Conservation (phyloP, 2,113 vertebrate genomes). For the Ammodytes marinus region DNA sequence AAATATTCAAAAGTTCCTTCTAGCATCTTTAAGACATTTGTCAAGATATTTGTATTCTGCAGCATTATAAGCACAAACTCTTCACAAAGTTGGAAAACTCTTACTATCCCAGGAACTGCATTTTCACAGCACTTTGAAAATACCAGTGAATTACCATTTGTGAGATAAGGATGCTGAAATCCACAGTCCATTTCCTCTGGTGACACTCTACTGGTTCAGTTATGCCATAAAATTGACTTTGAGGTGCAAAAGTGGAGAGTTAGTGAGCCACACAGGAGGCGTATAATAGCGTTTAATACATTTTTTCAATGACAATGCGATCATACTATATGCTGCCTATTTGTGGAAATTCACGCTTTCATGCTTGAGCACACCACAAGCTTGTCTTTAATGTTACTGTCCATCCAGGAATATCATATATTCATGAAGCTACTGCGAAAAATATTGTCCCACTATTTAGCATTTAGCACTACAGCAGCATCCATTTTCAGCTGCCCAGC, state of each 20-base stretch:
- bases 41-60: background rate
- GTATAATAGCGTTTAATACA: background rate
- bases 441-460: no score
- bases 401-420: background rate
- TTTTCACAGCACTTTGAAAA: slow-evolving; percentile 39
- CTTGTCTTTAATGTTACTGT: background rate
- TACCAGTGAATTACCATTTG: slow-evolving; percentile 2
- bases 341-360: background rate
- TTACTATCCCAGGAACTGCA: background rate
- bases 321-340: background rate
- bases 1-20: background rate
- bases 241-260: background rate
- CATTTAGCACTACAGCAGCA: no score
- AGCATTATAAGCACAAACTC: background rate
- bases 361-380: background rate
- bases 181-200: slow-evolving; percentile 13
- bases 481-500: no score
- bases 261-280: background rate
- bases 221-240: slow-evolving; percentile 29
- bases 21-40: background rate
- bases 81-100: background rate
- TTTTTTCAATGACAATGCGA: background rate
- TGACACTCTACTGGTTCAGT: background rate
- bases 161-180: slow-evolving; percentile 7
- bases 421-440: no score